Evolutionary conservation across 2,888 invertebrate species (phyloP).

Genomic region (Dendrolimus houi): DNA sequence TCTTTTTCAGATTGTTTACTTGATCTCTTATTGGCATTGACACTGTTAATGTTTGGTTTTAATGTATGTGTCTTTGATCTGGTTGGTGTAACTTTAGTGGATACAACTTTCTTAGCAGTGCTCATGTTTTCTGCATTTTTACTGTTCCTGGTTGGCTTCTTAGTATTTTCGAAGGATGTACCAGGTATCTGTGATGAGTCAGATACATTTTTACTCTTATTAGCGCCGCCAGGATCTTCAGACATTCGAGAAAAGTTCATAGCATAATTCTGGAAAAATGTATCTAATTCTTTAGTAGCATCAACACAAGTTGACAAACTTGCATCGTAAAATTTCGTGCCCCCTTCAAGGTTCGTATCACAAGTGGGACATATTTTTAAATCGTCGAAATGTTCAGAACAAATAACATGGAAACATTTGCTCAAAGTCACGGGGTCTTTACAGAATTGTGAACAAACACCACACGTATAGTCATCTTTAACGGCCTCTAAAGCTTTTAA

Average conservation of each 20-base stretch:
- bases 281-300: conserved; percentile 35
- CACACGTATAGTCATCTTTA: conserved; percentile 48
- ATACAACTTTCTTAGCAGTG: conserved; percentile 1
- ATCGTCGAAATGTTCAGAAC: conserved; percentile 41
- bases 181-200: neutral
- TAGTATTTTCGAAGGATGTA: conserved; percentile 1
- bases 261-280: conserved; percentile 28
- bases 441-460: conserved; percentile 46
- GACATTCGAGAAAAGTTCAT: too few relatives aligned
- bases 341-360: conserved; percentile 31
- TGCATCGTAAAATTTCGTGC: conserved; percentile 34
- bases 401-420: conserved; percentile 59
- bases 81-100: neutral
- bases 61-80: neutral
- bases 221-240: too few relatives aligned
- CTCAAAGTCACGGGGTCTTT: conserved; percentile 55
- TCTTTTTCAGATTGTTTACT: neutral
- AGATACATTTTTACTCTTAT: neutral
- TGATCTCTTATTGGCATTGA: neutral
- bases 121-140: conserved; percentile 5
- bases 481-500: conserved; percentile 48
- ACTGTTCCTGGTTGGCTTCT: conserved; percentile 6
- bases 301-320: conserved; percentile 35
- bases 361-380: conserved; percentile 49
- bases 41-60: neutral